A percentile compares a stretch with the other conserved stretches of the same genome.
Conservation (phyloP, 1,140 invertebrate species). For the Scaptomyza pallida region DNA sequence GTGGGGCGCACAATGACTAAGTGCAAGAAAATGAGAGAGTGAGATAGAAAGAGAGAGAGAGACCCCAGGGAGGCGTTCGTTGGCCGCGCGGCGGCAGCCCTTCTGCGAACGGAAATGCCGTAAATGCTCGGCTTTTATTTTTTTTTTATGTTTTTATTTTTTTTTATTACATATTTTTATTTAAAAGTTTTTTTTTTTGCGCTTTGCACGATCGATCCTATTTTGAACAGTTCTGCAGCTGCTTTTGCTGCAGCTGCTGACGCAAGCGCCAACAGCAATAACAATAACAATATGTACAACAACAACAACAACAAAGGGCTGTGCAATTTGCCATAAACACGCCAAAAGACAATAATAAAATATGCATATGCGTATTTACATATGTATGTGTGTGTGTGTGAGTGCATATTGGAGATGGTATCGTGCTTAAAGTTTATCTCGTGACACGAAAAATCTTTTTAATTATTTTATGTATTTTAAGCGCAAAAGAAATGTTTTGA, state of each 20-base stretch:
- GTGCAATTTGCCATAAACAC: slow-evolving; percentile 72
- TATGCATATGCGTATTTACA: slow-evolving; percentile 34
- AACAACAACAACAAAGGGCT: slow-evolving; percentile 38
- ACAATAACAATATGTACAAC: slow-evolving; percentile 18
- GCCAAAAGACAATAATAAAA: slow-evolving; percentile 69
- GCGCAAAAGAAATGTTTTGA: too few relatives aligned
- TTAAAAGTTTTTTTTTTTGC: slow-evolving; percentile 29
- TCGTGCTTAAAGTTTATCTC: neutral
- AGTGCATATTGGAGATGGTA: slow-evolving; percentile 39
- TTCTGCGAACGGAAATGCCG: slow-evolving; percentile 67
- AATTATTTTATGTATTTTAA: too few relatives aligned
- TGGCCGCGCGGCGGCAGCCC: slow-evolving; percentile 40
- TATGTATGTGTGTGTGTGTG: slow-evolving; percentile 13
- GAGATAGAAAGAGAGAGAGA: slow-evolving; percentile 11
- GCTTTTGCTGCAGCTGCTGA: slow-evolving; percentile 61
- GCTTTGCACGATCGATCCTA: slow-evolving; percentile 53
- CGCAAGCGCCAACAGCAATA: slow-evolving; percentile 59
- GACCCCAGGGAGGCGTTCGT: slow-evolving; percentile 25
- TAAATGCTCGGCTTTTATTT: slow-evolving; percentile 47
- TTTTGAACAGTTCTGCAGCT: slow-evolving; percentile 50
- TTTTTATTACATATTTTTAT: slow-evolving; percentile 26
- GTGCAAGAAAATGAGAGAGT: slow-evolving; percentile 31
- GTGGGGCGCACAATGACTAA: slow-evolving; percentile 68
- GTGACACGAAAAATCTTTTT: neutral
- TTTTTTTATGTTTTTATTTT: neutral